Evolutionary conservation across 2,888 invertebrate species (phyloP), one percentile per base, ranked within the genome.

Genomic region (Lasioglossum pauxillum): DNA sequence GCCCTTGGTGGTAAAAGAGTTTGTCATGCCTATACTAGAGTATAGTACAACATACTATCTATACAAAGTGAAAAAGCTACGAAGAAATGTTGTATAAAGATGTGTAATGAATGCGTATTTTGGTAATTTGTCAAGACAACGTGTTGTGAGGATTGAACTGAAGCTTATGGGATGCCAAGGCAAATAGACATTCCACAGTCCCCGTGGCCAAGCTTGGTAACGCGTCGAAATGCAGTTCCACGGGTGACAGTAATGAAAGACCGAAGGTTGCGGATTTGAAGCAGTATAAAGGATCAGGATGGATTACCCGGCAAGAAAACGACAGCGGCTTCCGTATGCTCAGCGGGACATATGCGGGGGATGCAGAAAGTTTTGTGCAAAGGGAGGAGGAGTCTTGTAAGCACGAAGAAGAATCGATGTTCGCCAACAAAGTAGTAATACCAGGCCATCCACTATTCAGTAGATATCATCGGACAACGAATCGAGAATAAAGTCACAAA

Each of bases 341-440:
- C 78, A 7, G 81, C 53, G 79, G 77, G 49, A 78, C 86, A 88
- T 88, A 84, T 79, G 84, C 87, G 82, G 79, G 77, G 75, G 79
- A 84, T 80, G 84, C 78, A 84, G 80, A 88, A 86, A 87, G 67
- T 86, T 88, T 71, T 57, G 74, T 31, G 67, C 53, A 79, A 49
- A 64, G 57, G 69, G 35, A n/a, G 35, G 53, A 27, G 78, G 35
- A 60, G 35, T 79, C 77, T 80, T 86, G 87, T 84, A 86, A 88
- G 84, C 79, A 83, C 86, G 81, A 87, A 79, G 78, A 87, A 86
- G 86, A 86, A 88, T 87, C 86, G 84, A 86, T 87, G 87, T 88
- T 88, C 77, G 75, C 86, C 87, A 78, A 88, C 75, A 87, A 88
- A 88, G 77, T 86, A 79, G 83, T 82, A 87, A 86, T 84, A 80